phyloP scores from a whole-genome alignment of 2,797 vertebrate species.

The Sebastes hopkinsi region DNA sequence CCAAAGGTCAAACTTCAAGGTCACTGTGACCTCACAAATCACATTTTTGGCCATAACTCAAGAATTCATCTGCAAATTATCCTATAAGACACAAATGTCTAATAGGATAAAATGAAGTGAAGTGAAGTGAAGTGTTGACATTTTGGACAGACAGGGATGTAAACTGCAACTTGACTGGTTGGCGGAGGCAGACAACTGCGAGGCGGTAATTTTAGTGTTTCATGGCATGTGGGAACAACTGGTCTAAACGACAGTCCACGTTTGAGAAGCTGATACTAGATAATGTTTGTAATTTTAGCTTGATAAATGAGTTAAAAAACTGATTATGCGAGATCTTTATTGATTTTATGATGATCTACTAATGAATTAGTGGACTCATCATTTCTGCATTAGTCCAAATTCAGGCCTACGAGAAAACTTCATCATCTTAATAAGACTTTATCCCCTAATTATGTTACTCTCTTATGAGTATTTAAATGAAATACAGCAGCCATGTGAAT shows the following conservation, averaged over 20 bases:
- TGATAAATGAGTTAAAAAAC: neutral
- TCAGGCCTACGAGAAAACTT: neutral
- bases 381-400: neutral
- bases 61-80: too few species aligned
- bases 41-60: too few species aligned
- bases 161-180: too few species aligned
- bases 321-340: neutral
- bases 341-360: neutral
- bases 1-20: too few species aligned
- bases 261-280: neutral
- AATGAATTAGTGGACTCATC: neutral
- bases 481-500: neutral
- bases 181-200: accelerated
- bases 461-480: neutral
- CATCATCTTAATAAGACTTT: neutral
- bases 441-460: neutral
- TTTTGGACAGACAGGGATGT: too few species aligned
- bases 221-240: neutral
- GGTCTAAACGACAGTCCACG: neutral
- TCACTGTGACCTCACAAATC: too few species aligned
- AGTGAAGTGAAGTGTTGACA: too few species aligned
- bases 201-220: too few species aligned
- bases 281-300: neutral
- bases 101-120: too few species aligned
- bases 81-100: too few species aligned